Base-by-base conservation (phyloP, 2,113 vertebrate species). In the Myocastor coypus region DNA sequence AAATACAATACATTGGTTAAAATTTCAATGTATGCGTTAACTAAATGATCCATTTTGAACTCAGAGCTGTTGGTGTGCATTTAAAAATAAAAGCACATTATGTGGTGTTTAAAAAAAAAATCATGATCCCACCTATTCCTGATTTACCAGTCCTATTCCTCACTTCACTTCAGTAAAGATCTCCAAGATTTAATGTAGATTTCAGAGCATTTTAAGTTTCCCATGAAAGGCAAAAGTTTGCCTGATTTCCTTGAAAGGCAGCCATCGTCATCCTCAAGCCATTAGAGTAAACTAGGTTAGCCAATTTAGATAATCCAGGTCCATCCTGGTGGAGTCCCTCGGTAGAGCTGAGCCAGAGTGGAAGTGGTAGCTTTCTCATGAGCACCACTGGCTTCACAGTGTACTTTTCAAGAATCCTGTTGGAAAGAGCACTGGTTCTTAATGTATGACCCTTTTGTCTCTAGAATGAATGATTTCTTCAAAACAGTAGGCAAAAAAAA, bases 211-310 rank as follows among this genome's bases (percentile, higher is more conserved):
- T 85, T 68, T 30, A 57, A 46, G 63, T 40, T 63, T 32, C 89
- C 32, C 92, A 13, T 30, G 13, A n/a, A n/a, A n/a, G n/a, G n/a
- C n/a, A n/a, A n/a, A n/a, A n/a, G n/a, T n/a, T n/a, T n/a, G n/a
- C n/a, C n/a, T n/a, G n/a, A n/a, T n/a, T 85, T 92, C 57, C 34
- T 9, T 90, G 71, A 94, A 96, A 86, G 9, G 42, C 30, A 92
- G 86, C 52, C 64, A 82, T 14, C 66, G 59, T 6, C n/a, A 16
- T 80, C 30, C 46, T 91, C 90, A 92, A 84, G 42, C 46, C 55
- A 59, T 50, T 83, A 91, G 37, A 55, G 57, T 66, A 61, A 81
- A 68, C 40, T 80, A 7, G 1, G 16, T 88, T 66, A 63, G 22
- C 28, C 55, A 16, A 20, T 55, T 66, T 78, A 69, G 13, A 5